Evolutionary conservation across 2,888 invertebrate genomes (phyloP).

Genomic region (Pharmacophagus antenor): DNA sequence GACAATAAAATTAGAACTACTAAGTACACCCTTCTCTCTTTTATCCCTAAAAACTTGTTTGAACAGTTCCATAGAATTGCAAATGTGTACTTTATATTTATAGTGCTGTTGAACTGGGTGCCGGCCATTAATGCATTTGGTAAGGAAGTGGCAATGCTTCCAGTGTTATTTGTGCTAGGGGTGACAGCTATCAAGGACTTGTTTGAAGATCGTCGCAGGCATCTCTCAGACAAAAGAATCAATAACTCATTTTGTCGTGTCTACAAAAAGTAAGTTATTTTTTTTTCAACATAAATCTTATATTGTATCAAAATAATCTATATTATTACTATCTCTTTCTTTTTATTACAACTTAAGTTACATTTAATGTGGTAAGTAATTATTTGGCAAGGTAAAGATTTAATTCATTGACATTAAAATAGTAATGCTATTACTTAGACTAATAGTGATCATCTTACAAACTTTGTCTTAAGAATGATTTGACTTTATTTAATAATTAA

Average conservation of each 20-base stretch:
- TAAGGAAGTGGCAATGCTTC: conserved; percentile 96
- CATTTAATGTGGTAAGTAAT: too few relatives aligned
- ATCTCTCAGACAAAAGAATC: conserved; percentile 94
- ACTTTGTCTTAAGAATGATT: too few relatives aligned
- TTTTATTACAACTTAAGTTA: too few relatives aligned
- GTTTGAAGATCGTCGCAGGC: conserved; percentile 94
- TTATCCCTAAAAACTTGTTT: conserved; percentile 96
- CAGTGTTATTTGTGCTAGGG: conserved; percentile 95
- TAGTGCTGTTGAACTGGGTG: conserved; percentile 97
- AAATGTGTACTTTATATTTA: conserved; percentile 98
- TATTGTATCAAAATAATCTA: background rate
- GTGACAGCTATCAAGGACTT: conserved; percentile 97
- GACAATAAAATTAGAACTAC: conserved; percentile 95
- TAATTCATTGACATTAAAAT: too few relatives aligned
- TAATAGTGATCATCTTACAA: too few relatives aligned
- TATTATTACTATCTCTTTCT: background rate
- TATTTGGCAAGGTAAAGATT: too few relatives aligned
- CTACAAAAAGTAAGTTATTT: conserved; percentile 88
- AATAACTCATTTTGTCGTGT: conserved; percentile 96
- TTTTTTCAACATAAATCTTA: background rate
- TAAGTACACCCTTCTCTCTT: conserved; percentile 95
- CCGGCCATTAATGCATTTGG: conserved; percentile 97
- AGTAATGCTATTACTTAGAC: too few relatives aligned
- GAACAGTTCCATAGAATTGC: conserved; percentile 99
- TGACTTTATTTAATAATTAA: too few relatives aligned